These are phyloP conservation scores for Triplophysa bombifrons DNA, from an alignment of 2,797 vertebrate species.

Conservation along the genomic window DNA sequence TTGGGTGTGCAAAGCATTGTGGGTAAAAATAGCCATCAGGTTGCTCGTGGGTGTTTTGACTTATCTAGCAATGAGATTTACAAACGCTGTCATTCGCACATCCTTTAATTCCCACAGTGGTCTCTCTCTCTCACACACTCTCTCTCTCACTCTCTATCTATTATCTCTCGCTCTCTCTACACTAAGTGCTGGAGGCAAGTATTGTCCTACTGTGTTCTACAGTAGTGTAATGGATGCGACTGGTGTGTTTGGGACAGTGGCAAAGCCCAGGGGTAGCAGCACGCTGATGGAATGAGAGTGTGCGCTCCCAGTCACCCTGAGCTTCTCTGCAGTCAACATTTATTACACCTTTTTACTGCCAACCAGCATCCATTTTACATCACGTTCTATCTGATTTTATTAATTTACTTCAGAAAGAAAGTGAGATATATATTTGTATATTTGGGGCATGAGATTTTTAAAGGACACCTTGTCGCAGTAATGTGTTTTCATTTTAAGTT, in stretches of 20 bases:
- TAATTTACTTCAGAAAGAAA: not conserved
- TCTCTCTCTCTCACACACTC: too few relatives aligned
- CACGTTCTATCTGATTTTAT: conserved; percentile 27
- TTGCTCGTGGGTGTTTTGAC: conserved; percentile 43
- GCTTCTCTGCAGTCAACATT: too few relatives aligned
- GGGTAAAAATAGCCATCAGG: conserved; percentile 45
- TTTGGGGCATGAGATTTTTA: too few relatives aligned
- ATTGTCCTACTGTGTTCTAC: conserved; percentile 8
- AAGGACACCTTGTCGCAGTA: too few relatives aligned
- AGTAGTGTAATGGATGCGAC: conserved; percentile 24
- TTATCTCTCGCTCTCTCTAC: too few relatives aligned
- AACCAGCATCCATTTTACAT: conserved; percentile 47
- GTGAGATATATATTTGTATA: too few relatives aligned
- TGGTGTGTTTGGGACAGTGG: not conserved
- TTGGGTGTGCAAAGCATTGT: conserved; percentile 6
- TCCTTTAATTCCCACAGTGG: not conserved
- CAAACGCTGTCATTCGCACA: conserved; percentile 35
- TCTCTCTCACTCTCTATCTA: not conserved
- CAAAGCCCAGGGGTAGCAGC: not conserved
- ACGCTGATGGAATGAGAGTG: too few relatives aligned
- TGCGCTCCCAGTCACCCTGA: too few relatives aligned
- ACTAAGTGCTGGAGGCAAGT: conserved; percentile 50
- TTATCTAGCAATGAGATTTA: conserved; percentile 57
- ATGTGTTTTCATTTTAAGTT: too few relatives aligned
- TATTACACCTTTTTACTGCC: conserved; percentile 52